phyloP scores from a whole-genome alignment of 2,888 invertebrate genomes.

The Agapostemon virescens region DNA sequence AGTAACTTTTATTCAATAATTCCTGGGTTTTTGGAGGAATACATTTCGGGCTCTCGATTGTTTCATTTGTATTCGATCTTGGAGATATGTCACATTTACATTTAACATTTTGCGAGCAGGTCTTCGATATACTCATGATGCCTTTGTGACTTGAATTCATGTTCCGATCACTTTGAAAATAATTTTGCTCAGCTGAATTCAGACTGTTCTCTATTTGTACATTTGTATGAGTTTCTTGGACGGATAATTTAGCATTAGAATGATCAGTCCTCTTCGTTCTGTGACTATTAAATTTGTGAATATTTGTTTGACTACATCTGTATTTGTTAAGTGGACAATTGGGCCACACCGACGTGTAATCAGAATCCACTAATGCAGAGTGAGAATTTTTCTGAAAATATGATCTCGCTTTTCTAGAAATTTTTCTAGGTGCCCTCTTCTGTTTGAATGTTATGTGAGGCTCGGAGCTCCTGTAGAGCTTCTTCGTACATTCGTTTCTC shows the following conservation, averaged over 20 bases:
- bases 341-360: constrained; percentile 56
- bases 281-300: constrained; percentile 9
- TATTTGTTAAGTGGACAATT: constrained; percentile 46
- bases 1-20: constrained; percentile 73
- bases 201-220: constrained; percentile 10
- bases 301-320: constrained; percentile 42
- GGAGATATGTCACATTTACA: constrained; percentile 40
- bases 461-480: constrained; percentile 61
- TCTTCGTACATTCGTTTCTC: constrained; percentile 34
- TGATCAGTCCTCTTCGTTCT: constrained; percentile 12
- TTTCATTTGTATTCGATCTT: constrained; percentile 37
- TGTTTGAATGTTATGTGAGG: constrained; percentile 57
- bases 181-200: constrained; percentile 16
- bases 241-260: constrained; percentile 19
- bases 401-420: constrained; percentile 59
- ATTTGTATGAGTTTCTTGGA: neutral
- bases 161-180: neutral
- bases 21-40: constrained; percentile 72
- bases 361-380: constrained; percentile 55
- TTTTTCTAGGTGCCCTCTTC: constrained; percentile 34
- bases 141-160: neutral
- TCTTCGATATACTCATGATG: constrained; percentile 10
- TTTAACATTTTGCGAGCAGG: constrained; percentile 17
- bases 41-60: constrained; percentile 51
- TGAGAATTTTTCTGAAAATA: constrained; percentile 60